Evolutionary conservation across 92 coral and sea anemone species (phyloP).

Genomic region (Heteractis magnifica): DNA sequence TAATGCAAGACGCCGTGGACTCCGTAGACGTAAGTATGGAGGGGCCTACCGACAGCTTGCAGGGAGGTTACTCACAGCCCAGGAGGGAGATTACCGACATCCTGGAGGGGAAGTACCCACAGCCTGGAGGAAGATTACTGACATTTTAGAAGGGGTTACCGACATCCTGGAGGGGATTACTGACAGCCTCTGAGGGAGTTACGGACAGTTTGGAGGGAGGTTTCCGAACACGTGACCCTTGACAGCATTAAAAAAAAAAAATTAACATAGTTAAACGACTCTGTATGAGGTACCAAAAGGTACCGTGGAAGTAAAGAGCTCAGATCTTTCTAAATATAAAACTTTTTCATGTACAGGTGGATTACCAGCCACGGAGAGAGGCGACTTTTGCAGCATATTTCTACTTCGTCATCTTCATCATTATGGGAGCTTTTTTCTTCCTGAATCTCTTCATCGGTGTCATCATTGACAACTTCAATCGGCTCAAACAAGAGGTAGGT

Average conservation of each 20-base stretch:
- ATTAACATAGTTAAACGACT: too few relatives aligned
- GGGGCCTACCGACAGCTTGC: not conserved
- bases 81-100: not conserved
- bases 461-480: slow-evolving; percentile 94
- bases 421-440: slow-evolving; percentile 94
- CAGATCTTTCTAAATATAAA: not conserved
- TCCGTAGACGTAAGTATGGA: slow-evolving; percentile 59
- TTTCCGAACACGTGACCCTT: too few relatives aligned
- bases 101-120: too few relatives aligned
- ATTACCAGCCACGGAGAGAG: slow-evolving; percentile 68
- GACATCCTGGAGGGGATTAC: too few relatives aligned
- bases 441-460: slow-evolving; percentile 97
- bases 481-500: slow-evolving; percentile 89
- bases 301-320: too few relatives aligned
- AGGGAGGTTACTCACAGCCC: not conserved
- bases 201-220: too few relatives aligned
- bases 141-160: too few relatives aligned
- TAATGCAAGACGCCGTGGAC: slow-evolving; percentile 90
- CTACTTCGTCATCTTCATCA: slow-evolving; percentile 88
- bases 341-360: slow-evolving; percentile 39
- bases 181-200: too few relatives aligned
- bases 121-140: too few relatives aligned
- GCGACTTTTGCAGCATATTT: slow-evolving; percentile 70
- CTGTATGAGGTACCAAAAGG: too few relatives aligned
- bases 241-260: too few relatives aligned